phyloP scores from a whole-genome alignment of 2,797 vertebrate species.

The Melanogrammus aeglefinus region DNA sequence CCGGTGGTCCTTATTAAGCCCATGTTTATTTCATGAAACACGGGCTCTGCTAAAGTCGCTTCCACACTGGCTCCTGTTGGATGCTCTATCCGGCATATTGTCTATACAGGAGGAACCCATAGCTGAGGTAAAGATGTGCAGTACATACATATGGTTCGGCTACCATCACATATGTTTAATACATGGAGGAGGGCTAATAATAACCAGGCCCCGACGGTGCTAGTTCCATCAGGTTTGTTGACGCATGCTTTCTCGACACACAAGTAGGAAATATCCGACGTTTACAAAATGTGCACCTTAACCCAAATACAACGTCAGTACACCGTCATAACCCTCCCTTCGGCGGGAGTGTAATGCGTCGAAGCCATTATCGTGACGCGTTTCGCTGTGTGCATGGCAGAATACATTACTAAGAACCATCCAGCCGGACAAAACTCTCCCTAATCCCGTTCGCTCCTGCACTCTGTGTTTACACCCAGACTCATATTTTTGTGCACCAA shows the following conservation, averaged over 20 bases:
- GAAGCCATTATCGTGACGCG: background rate
- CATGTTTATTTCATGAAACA: background rate
- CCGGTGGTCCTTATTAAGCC: background rate
- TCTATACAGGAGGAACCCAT: background rate
- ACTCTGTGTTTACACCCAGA: background rate
- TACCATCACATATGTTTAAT: background rate
- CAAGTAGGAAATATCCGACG: background rate
- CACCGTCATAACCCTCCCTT: background rate
- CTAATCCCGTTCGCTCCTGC: background rate
- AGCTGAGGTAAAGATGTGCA: background rate
- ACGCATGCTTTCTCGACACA: background rate
- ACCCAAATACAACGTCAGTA: background rate
- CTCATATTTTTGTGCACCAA: background rate
- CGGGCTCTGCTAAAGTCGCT: background rate
- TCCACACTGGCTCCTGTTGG: background rate
- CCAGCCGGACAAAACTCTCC: background rate
- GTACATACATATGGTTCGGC: background rate
- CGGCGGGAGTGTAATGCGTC: background rate
- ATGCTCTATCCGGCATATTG: background rate
- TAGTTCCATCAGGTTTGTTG: background rate
- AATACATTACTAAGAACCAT: background rate
- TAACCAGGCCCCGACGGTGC: background rate
- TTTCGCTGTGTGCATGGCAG: background rate
- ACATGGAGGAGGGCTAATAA: background rate
- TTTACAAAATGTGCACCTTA: background rate